Conservation (phyloP, 2,113 vertebrate genomes). For the Ameiurus melas region DNA sequence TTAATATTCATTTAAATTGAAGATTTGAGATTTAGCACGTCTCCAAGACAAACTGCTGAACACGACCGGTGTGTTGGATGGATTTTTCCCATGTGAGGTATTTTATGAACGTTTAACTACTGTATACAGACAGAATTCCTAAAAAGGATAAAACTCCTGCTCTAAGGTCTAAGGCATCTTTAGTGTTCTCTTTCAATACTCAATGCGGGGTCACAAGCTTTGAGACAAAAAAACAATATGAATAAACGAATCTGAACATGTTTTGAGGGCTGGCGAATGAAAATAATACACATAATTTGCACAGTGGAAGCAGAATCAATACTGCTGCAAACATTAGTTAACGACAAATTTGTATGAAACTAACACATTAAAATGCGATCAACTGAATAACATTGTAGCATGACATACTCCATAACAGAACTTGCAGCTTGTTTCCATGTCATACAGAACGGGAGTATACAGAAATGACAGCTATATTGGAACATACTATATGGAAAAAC, state of each 20-base stretch:
- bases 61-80: slow-evolving; percentile 14
- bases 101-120: background rate
- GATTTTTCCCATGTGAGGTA: slow-evolving; percentile 23
- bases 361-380: background rate
- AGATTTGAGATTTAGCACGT: background rate
- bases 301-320: background rate
- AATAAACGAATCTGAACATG: slow-evolving; percentile 16
- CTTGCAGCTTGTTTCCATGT: slow-evolving; percentile 1
- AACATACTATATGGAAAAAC: background rate
- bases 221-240: background rate
- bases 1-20: slow-evolving; percentile 9
- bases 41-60: slow-evolving; percentile 21
- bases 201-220: background rate
- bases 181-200: slow-evolving; percentile 55
- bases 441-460: background rate
- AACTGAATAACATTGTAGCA: slow-evolving; percentile 12
- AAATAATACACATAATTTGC: background rate
- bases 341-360: slow-evolving; percentile 29
- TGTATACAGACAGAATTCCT: slow-evolving; percentile 3
- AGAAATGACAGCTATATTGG: slow-evolving; percentile 5
- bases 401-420: background rate
- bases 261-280: background rate
- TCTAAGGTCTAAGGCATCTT: slow-evolving; percentile 69
- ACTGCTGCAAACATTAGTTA: slow-evolving; percentile 9
- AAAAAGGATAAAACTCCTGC: slow-evolving; percentile 44